Conservation (phyloP, 2,888 invertebrate genomes). For the Nemurella pictetii region DNA sequence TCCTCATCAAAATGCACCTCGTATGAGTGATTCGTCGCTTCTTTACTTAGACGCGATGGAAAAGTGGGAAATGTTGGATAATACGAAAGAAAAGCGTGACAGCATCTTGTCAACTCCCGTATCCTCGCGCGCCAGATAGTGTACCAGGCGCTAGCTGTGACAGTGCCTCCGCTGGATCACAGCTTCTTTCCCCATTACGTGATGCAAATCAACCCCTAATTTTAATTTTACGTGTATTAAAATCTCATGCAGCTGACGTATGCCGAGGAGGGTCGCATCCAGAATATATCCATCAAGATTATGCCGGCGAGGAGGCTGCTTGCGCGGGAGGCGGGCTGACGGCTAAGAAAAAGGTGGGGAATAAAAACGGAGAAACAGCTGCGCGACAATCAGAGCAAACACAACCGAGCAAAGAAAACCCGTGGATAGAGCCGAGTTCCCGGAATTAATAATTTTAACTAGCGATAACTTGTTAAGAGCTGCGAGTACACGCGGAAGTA, state of each 20-base stretch:
- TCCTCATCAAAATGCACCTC: constrained; percentile 24
- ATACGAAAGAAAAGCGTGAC: constrained; percentile 31
- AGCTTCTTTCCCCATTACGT: constrained; percentile 59
- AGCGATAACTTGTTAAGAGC: background rate
- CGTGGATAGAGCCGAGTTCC: background rate
- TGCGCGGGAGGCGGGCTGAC: background rate
- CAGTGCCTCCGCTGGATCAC: constrained; percentile 42
- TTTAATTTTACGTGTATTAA: constrained; percentile 65
- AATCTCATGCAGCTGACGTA: constrained; percentile 60
- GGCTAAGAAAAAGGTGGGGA: constrained; percentile 16
- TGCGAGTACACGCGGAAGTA: background rate
- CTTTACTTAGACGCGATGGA: constrained; percentile 9
- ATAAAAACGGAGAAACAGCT: constrained; percentile 18
- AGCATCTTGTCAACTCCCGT: constrained; percentile 30
- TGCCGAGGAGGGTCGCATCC: constrained; percentile 41
- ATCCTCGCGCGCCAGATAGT: constrained; percentile 12
- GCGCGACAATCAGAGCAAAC: constrained; percentile 21
- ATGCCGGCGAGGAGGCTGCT: background rate
- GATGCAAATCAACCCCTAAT: constrained; percentile 63
- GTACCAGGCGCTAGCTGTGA: constrained; percentile 47
- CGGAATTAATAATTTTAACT: background rate
- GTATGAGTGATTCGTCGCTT: constrained; percentile 26
- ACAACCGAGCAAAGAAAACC: constrained; percentile 2
- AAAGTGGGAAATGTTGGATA: constrained; percentile 21
- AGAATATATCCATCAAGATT: constrained; percentile 31